Evolutionary conservation across 2,797 vertebrate genomes (phyloP), one percentile per base, ranked within the genome.

Genomic region (Xerus rutilus): DNA sequence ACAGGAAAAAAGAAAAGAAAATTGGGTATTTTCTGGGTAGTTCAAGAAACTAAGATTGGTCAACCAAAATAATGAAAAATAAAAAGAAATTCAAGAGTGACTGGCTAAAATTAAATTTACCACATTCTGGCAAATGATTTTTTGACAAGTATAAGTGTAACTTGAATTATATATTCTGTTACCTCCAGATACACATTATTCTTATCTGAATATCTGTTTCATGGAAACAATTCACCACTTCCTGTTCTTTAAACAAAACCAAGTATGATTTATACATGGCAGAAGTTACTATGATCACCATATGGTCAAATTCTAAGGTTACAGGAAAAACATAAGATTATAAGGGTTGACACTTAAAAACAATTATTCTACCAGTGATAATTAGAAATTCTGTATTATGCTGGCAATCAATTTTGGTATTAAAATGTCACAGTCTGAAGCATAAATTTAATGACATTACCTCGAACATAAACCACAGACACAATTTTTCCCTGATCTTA

Each of bases 361-460:
- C 89, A 93, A 96, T 95, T 90, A 79, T 52, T 93, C 59, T 96
- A 86, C 43, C 86, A 94, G 67, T 81, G 47, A 89, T 78, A 83
- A 95, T 96, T 47, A 65, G 82, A 97, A 67, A 86, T 64, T 82
- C 73, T 92, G 54, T 73, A 94, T 39, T 85, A 96, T 86, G 69
- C 45, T 91, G 67, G 74, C 95, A 96, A 97, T 67, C 20, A 84
- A 89, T 95, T 96, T 97, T 86, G 79, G 7, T 95, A 89, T 69
- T 97, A 84, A 95, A 93, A 95, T 88, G 72, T 96, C 95, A 95
- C 90, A 95, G 45, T 84, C 47, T 94, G 91, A 96, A 97, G 69
- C 62, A 88, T 91, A 93, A 92, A 69, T 91, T 10, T 94, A 86
- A 82, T 94, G 77, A 91, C 87, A 94, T 88, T 57, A 87, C 86